Evolutionary conservation across 2,113 vertebrate species (phyloP).

Genomic region (Hyperoodon ampullatus): DNA sequence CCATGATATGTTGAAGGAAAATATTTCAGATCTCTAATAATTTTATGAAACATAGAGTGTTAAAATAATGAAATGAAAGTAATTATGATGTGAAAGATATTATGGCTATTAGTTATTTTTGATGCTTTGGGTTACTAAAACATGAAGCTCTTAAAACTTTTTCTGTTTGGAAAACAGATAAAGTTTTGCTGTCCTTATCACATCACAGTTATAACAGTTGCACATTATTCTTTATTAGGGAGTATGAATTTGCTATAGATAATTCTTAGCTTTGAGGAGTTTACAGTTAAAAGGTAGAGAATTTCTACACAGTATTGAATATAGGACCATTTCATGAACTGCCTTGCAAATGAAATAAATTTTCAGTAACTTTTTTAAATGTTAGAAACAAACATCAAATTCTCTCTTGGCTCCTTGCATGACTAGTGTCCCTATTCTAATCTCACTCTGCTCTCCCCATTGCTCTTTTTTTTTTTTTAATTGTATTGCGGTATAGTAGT

Average conservation of each 20-base stretch:
- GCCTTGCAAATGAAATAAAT: neutral
- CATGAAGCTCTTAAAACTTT: neutral
- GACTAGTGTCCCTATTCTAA: neutral
- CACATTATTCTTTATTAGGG: neutral
- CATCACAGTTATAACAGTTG: neutral
- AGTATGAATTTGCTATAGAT: neutral
- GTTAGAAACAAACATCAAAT: neutral
- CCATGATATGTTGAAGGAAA: neutral
- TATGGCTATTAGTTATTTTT: neutral
- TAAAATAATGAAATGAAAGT: conserved; percentile 4
- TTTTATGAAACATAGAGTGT: neutral
- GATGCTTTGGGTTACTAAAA: neutral
- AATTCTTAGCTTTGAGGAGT: neutral
- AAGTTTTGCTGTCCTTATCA: neutral
- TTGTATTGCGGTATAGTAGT: neutral
- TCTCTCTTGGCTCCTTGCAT: neutral
- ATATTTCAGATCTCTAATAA: neutral
- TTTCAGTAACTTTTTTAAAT: neutral
- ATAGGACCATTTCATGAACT: neutral
- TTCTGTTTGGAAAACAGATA: neutral
- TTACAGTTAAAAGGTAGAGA: neutral
- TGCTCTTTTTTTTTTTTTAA: neutral
- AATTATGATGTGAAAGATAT: neutral
- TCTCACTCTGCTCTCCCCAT: neutral
- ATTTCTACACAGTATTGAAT: neutral